Conservation (phyloP, 2,797 vertebrate species). For the Acipenser ruthenus region DNA sequence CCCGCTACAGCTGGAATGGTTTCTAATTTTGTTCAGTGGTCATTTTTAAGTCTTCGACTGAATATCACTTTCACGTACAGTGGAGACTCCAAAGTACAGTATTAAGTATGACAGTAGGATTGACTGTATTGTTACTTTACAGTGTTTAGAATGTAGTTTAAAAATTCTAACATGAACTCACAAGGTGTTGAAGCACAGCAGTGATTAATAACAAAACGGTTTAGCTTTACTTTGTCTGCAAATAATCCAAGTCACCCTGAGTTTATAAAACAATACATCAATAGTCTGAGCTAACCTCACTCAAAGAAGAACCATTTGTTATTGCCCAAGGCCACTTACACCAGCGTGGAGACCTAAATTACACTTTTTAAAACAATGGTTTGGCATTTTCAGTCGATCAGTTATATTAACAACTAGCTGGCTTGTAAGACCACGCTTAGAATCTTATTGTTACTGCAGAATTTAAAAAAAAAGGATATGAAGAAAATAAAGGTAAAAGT, state of each 20-base stretch:
- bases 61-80: too few relatives aligned
- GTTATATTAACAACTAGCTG: neutral
- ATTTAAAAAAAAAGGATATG: too few relatives aligned
- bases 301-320: constrained; percentile 37
- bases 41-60: too few relatives aligned
- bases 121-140: too few relatives aligned
- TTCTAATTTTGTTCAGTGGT: too few relatives aligned
- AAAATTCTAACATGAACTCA: too few relatives aligned
- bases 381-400: constrained; percentile 5
- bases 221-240: constrained; percentile 35
- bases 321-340: constrained; percentile 41
- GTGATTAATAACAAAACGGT: constrained; percentile 43
- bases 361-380: constrained; percentile 19
- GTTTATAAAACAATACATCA: constrained; percentile 55
- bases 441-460: too few relatives aligned
- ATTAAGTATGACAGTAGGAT: too few relatives aligned
- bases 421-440: neutral
- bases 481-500: too few relatives aligned
- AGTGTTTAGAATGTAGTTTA: too few relatives aligned
- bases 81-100: too few relatives aligned
- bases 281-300: constrained; percentile 33
- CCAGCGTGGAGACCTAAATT: constrained; percentile 36
- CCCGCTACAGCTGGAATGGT: too few relatives aligned
- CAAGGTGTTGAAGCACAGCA: constrained; percentile 15
- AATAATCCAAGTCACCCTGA: constrained; percentile 43